A percentile compares a stretch with the other conserved stretches of the same genome.
Evolutionary conservation across 1,140 invertebrate genomes (phyloP).

Genomic region (Drosophila novamexicana): DNA sequence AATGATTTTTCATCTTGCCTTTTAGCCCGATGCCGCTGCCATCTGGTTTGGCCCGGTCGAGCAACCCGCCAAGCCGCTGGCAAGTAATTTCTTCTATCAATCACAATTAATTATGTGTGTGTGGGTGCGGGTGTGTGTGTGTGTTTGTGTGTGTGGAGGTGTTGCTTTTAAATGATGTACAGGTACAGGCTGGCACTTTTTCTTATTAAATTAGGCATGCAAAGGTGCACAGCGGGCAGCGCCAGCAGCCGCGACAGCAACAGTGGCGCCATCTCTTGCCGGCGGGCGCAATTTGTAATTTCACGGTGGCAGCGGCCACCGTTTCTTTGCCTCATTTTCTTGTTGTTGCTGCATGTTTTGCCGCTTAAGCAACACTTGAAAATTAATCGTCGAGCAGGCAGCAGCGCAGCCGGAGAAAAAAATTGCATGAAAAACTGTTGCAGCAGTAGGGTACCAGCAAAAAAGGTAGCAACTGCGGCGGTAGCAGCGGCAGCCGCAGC

Average conservation of each 20-base stretch:
- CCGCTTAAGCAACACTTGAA: conserved; percentile 57
- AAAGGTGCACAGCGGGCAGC: conserved; percentile 42
- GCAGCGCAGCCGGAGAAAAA: conserved; percentile 7
- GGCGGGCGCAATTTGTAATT: conserved; percentile 64
- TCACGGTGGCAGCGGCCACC: conserved; percentile 47
- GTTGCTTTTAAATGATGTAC: conserved; percentile 59
- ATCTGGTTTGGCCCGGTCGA: conserved; percentile 61
- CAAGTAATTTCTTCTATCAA: conserved; percentile 80
- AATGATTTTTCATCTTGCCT: conserved; percentile 78
- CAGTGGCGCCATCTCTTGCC: conserved; percentile 45
- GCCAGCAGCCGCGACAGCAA: neutral
- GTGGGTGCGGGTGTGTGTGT: conserved; percentile 12
- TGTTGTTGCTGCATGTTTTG: conserved; percentile 31
- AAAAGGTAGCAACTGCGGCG: conserved; percentile 17
- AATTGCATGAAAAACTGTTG: conserved; percentile 44
- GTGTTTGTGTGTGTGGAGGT: conserved; percentile 4
- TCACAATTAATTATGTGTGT: conserved; percentile 77
- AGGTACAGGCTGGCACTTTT: conserved; percentile 59
- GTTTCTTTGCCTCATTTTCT: conserved; percentile 4
- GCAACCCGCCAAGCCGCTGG: conserved; percentile 43
- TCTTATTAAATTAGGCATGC: conserved; percentile 74
- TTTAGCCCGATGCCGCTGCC: conserved; percentile 47
- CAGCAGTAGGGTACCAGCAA: conserved; percentile 23
- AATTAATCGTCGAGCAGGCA: conserved; percentile 47
- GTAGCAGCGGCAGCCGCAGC: conserved; percentile 16